Evolutionary conservation across 2,797 vertebrate species (phyloP), one percentile per base, ranked within the genome.

Genomic region (Ceyx erithaca): DNA sequence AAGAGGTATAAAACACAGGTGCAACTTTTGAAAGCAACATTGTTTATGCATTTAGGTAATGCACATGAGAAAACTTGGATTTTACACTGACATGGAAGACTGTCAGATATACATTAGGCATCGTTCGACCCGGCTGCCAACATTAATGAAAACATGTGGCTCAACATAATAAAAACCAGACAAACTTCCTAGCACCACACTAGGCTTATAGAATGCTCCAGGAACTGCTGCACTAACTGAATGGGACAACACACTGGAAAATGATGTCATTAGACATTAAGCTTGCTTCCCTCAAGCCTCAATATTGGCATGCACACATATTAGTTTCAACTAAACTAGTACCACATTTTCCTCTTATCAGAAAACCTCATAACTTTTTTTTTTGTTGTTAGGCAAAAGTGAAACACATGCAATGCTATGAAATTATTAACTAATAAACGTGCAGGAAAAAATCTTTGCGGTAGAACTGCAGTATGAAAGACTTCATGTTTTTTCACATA

Each of bases 221-320:
- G 46, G 30, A 89, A 87, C 37, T 83, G 85, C 69, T 66, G 52
- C 63, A 63, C 52, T 49, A 71, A 46, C 43, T 33, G 57, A 48
- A 23, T 6, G 52, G 43, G 63, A 25, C 26, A 80, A 80, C 72
- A 22, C 0, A 4, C 26, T 63, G 63, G 48, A 26, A 69, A 80
- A 35, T 1, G 0, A 35, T 15, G 13, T 21, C 57, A 43, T 26
- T 8, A 48, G 52, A 51, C 51, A 26, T 5, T 12, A 69, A 33
- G 25, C 13, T 41, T 49, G 28, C 13, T 46, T 54, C 20, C 25
- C 52, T 20, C 25, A 61, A 73, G 67, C 26, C 49, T 77, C 57
- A 18, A 0, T 1, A 21, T 0, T 59, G 59, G 49, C 21, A 20
- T 3, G 52, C 28, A 69, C 12, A 28, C 2, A 1, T 14, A 12